Base-by-base conservation (phyloP, 1,140 invertebrate genomes). In the Acromyrmex charruanus region DNA sequence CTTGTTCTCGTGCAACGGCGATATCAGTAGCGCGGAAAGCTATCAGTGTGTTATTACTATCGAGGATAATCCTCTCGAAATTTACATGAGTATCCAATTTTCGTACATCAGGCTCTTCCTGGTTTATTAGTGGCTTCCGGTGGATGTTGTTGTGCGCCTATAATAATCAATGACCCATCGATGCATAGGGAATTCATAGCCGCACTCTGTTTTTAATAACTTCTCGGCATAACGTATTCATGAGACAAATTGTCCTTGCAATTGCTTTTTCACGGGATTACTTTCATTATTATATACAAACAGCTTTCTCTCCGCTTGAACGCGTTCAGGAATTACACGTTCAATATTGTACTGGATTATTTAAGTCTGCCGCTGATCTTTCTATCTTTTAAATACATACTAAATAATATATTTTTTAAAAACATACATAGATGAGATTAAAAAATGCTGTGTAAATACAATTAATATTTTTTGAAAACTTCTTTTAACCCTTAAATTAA, bases 11-110 rank as follows among this genome's bases (percentile, higher is more conserved):
- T 61, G 66, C 25, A 21, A 61, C 21, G 55, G 21, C 55, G 65
- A 63, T 87, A 85, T 74, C 79, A 69, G 44, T 61, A 72, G 39
- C 53, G 81, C 49, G 63, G 71, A 77, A 87, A 72, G 61, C 63
- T 85, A 87, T 87, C 71, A 65, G 71, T 49, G 82, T 65, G 86
- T 85, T 77, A 87, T 87, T 87, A 87, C 71, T 74, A 66, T 55
- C 39, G 72, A 58, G 53, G 59, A 71, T 85, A 85, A 68, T 72
- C 58, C 51, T 16, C 49, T 79, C 61, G 44, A 65, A 85, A 85
- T 88, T 85, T 88, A 88, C 82, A 88, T 85, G 69, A 85, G 72
- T 69, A 77, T 69, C 82, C 87, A 85, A 85, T 88, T 88, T 88
- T 85, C 72, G 81, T 85, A 59, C 63, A 85, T 68, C 55, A 69